A percentile compares a stretch with the other conserved stretches of the same genome.
phyloP scores from a whole-genome alignment of 2,888 invertebrate genomes.

The Xestia rhomboidea region DNA sequence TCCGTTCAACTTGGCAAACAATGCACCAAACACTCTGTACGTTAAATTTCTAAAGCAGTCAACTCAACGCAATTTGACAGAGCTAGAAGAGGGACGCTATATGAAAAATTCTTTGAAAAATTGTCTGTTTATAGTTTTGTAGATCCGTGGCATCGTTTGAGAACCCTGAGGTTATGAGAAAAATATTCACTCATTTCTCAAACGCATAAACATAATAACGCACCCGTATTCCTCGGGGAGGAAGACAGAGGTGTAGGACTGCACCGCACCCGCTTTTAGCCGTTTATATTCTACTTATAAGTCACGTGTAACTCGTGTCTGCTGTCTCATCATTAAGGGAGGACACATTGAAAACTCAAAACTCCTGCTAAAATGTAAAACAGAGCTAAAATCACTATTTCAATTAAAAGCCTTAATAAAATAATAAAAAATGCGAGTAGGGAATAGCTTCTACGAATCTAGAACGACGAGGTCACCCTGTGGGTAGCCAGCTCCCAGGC shows the following conservation, averaged over 20 bases:
- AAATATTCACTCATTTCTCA: conserved; percentile 15
- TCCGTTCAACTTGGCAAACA: not conserved
- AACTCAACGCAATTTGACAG: not conserved
- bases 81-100: not conserved
- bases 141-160: not conserved
- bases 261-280: not conserved
- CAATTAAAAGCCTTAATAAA: not conserved
- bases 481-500: not conserved
- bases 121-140: conserved; percentile 5
- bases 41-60: too few relatives aligned
- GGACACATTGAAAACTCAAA: not conserved
- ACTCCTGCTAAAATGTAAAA: too few relatives aligned
- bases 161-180: not conserved
- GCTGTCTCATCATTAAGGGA: not conserved
- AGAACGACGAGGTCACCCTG: not conserved
- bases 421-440: not conserved
- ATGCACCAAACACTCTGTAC: not conserved
- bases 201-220: not conserved
- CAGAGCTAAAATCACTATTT: not conserved
- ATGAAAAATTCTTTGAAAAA: conserved; percentile 28
- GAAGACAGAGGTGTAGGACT: too few relatives aligned
- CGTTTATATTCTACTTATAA: not conserved
- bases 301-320: not conserved
- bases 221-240: not conserved
- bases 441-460: not conserved